Evolutionary conservation across 1,140 invertebrate species (phyloP).

Genomic region (Drosophila hydei): DNA sequence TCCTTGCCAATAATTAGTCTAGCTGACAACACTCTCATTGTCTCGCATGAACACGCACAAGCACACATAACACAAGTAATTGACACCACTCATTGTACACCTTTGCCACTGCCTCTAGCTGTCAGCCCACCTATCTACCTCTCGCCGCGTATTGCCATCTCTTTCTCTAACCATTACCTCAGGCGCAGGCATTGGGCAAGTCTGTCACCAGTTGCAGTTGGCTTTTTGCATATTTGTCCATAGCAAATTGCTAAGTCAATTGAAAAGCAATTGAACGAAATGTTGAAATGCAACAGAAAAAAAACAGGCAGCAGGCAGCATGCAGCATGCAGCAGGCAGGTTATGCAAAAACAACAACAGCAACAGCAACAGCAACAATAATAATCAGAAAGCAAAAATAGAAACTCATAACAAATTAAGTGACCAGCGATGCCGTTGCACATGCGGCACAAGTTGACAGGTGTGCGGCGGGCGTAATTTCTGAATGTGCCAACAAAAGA

Average conservation of each 20-base stretch:
- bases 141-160: not conserved
- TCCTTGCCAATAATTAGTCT: not conserved
- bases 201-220: constrained; percentile 25
- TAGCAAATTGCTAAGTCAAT: constrained; percentile 64
- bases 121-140: not conserved
- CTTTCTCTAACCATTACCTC: constrained; percentile 4
- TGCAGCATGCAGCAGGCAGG: constrained; percentile 8
- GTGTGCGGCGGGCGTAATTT: constrained; percentile 12
- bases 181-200: constrained; percentile 36
- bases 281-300: constrained; percentile 36
- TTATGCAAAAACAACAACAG: constrained; percentile 65
- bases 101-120: not conserved
- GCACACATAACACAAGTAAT: constrained; percentile 7
- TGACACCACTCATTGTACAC: constrained; percentile 8
- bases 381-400: constrained; percentile 7
- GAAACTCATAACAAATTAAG: constrained; percentile 48
- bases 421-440: constrained; percentile 44
- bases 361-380: constrained; percentile 1
- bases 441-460: constrained; percentile 35
- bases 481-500: constrained; percentile 60
- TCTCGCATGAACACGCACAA: too few species aligned
- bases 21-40: not conserved
- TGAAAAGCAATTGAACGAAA: constrained; percentile 77
- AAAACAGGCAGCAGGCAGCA: constrained; percentile 1
- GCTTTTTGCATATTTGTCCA: constrained; percentile 57